Conservation (phyloP, 2,113 vertebrate species). For the Chroicocephalus ridibundus region DNA sequence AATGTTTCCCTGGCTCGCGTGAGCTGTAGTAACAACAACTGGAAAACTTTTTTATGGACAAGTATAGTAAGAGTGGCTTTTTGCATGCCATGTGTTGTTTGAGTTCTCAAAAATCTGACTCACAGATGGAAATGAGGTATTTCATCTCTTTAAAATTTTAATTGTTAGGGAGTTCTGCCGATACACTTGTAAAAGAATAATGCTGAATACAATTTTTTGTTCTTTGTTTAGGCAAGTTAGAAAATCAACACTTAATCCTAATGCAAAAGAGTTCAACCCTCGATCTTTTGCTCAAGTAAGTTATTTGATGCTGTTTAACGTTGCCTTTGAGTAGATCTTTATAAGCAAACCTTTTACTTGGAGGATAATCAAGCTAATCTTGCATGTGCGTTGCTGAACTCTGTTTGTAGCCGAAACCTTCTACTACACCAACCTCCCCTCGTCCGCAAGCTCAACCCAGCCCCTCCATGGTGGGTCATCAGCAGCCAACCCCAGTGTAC, state of each 20-base stretch:
- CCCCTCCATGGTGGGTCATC: slow-evolving; percentile 95
- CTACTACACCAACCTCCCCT: slow-evolving; percentile 94
- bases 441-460: slow-evolving; percentile 96
- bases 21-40: background rate
- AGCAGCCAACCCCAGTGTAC: slow-evolving; percentile 89
- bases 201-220: background rate
- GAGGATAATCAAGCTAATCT: background rate
- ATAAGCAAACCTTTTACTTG: background rate
- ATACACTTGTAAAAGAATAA: background rate
- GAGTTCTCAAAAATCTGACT: background rate
- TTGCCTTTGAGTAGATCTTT: background rate
- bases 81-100: background rate
- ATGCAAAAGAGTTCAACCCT: slow-evolving; percentile 98
- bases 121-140: background rate
- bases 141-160: background rate
- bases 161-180: background rate
- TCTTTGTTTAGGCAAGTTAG: slow-evolving; percentile 87
- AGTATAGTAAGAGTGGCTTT: background rate
- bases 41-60: background rate
- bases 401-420: slow-evolving; percentile 89
- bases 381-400: background rate
- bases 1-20: background rate
- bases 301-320: background rate
- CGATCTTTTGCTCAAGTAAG: slow-evolving; percentile 91
- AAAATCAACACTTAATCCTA: slow-evolving; percentile 97